These are phyloP conservation scores for Macrosoma leucophasiata DNA, from an alignment of 2,888 invertebrate genomes.

Conservation along the genomic window DNA sequence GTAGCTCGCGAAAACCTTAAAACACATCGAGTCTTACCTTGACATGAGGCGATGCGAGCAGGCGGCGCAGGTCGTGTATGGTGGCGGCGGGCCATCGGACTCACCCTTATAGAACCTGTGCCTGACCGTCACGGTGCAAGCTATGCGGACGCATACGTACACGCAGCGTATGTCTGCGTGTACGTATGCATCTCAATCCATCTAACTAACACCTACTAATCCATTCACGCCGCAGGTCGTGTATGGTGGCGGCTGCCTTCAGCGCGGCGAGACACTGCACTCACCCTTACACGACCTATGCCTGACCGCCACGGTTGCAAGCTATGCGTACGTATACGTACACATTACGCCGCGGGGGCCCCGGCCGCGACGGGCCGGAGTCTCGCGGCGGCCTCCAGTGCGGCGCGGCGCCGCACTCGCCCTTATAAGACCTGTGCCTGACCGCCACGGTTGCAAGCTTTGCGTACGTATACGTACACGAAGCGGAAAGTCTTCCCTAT, in stretches of 20 bases:
- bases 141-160: conserved; percentile 95
- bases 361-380: too few species aligned
- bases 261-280: conserved; percentile 77
- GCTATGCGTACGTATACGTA: conserved; percentile 95
- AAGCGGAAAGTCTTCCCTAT: too few species aligned
- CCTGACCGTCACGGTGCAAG: conserved; percentile 87
- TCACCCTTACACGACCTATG: conserved; percentile 90
- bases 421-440: conserved; percentile 90
- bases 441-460: conserved; percentile 87
- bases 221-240: conserved; percentile 61
- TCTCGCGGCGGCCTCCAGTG: too few species aligned
- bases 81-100: too few species aligned
- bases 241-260: conserved; percentile 36
- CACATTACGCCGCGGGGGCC: too few species aligned
- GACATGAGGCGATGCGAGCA: conserved; percentile 78
- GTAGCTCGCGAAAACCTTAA: too few species aligned
- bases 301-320: conserved; percentile 84
- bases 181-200: too few species aligned
- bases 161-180: too few species aligned
- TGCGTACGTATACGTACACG: conserved; percentile 94
- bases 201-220: too few species aligned
- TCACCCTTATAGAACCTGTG: too few species aligned
- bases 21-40: conserved; percentile 75
- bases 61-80: conserved; percentile 61
- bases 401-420: conserved; percentile 80